phyloP scores from a whole-genome alignment of 1,140 invertebrate genomes.

The Drosophila seguyi region DNA sequence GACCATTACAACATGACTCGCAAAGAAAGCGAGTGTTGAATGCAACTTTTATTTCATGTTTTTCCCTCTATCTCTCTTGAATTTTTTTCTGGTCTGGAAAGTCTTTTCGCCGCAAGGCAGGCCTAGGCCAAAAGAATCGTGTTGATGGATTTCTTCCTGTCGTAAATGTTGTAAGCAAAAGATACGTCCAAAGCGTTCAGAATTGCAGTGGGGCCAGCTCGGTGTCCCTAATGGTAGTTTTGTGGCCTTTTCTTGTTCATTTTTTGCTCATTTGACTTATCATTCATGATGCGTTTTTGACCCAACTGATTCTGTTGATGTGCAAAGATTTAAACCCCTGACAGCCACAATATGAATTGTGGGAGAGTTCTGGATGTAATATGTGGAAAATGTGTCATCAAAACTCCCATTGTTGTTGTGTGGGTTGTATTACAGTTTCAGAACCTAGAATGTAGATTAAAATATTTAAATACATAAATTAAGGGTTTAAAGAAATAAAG shows the following conservation, averaged over 20 bases:
- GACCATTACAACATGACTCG: conserved; percentile 72
- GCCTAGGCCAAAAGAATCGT: conserved; percentile 61
- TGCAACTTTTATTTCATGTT: conserved; percentile 73
- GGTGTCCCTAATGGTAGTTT: conserved; percentile 26
- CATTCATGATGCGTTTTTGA: conserved; percentile 55
- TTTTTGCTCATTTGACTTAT: conserved; percentile 51
- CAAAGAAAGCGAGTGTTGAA: conserved; percentile 81
- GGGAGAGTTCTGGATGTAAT: conserved; percentile 40
- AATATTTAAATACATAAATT: not conserved
- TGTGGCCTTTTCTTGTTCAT: conserved; percentile 12
- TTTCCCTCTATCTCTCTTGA: conserved; percentile 12
- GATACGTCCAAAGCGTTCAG: conserved; percentile 56
- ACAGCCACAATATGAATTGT: conserved; percentile 20
- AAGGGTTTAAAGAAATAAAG: not conserved
- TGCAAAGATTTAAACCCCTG: conserved; percentile 22
- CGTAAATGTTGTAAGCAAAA: conserved; percentile 65
- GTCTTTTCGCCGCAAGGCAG: conserved; percentile 46
- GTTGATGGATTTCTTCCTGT: conserved; percentile 82
- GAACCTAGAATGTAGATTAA: no score
- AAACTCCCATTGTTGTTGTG: not conserved
- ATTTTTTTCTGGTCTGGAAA: conserved; percentile 41
- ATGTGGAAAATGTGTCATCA: conserved; percentile 26
- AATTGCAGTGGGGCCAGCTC: conserved; percentile 40
- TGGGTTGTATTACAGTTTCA: no score
- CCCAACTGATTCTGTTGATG: conserved; percentile 38